Evolutionary conservation across 2,797 vertebrate genomes (phyloP).

Genomic region (Sarcoramphus papa): DNA sequence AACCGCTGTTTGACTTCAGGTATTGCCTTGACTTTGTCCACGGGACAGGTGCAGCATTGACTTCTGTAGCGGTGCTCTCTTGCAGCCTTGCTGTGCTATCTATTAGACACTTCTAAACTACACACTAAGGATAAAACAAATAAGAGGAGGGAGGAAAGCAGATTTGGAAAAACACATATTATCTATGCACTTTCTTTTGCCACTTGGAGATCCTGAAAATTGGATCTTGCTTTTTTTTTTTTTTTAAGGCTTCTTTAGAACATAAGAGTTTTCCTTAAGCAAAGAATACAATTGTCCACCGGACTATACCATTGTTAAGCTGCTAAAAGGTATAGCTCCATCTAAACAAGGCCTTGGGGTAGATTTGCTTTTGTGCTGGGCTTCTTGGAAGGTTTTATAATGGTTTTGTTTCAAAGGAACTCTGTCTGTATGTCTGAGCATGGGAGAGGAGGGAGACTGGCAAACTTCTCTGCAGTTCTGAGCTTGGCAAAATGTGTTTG

Average conservation of each 20-base stretch:
- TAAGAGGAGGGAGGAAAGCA: background rate
- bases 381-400: slow-evolving; percentile 1
- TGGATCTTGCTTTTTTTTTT: background rate
- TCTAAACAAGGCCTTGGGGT: background rate
- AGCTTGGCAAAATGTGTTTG: slow-evolving; percentile 41
- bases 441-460: slow-evolving; percentile 5
- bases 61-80: background rate
- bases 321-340: background rate
- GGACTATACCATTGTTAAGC: background rate
- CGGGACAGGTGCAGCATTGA: background rate
- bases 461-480: background rate
- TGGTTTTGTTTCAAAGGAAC: slow-evolving; percentile 17
- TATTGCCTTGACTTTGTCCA: background rate
- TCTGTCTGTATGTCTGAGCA: background rate
- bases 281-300: background rate
- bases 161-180: background rate
- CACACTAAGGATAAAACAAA: background rate
- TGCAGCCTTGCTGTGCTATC: background rate
- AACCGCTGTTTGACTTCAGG: background rate
- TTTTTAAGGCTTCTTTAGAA: background rate
- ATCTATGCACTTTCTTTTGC: background rate
- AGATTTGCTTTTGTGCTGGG: background rate
- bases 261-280: background rate
- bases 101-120: background rate
- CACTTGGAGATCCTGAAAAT: background rate